Evolutionary conservation across 2,113 vertebrate genomes (phyloP).

Genomic region (Podocnemis expansa): DNA sequence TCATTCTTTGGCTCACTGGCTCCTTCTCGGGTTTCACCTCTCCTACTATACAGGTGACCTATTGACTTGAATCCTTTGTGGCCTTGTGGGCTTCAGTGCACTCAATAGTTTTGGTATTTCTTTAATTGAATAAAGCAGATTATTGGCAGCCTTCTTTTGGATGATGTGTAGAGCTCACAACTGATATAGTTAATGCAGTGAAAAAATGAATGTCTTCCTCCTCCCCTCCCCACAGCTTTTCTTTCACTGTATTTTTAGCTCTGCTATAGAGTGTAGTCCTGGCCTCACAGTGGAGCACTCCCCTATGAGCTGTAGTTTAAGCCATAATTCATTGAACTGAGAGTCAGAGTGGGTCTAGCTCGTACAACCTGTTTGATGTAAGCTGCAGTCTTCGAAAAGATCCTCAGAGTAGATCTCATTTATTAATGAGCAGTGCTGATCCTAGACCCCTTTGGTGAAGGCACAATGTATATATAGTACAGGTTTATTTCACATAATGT

Average conservation of each 20-base stretch:
- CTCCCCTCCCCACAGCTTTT: neutral
- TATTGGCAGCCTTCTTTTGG: neutral
- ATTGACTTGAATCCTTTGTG: neutral
- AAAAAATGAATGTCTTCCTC: neutral
- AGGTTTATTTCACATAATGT: neutral
- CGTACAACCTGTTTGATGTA: neutral
- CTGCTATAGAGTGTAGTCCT: neutral
- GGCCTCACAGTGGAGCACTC: neutral
- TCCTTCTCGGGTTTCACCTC: neutral
- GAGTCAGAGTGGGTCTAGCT: neutral
- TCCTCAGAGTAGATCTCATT: neutral
- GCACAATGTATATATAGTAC: neutral
- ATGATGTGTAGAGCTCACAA: neutral
- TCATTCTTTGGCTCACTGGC: neutral
- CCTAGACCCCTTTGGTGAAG: neutral
- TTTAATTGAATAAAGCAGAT: neutral
- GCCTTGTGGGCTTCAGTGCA: neutral
- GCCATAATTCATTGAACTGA: neutral
- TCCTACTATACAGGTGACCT: neutral
- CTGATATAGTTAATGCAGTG: neutral
- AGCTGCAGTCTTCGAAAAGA: neutral
- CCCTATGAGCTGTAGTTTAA: neutral
- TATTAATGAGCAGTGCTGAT: neutral
- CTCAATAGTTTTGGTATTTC: neutral
- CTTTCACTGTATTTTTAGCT: neutral